Evolutionary conservation across 2,888 invertebrate genomes (phyloP).

Genomic region (Amitus sp.): DNA sequence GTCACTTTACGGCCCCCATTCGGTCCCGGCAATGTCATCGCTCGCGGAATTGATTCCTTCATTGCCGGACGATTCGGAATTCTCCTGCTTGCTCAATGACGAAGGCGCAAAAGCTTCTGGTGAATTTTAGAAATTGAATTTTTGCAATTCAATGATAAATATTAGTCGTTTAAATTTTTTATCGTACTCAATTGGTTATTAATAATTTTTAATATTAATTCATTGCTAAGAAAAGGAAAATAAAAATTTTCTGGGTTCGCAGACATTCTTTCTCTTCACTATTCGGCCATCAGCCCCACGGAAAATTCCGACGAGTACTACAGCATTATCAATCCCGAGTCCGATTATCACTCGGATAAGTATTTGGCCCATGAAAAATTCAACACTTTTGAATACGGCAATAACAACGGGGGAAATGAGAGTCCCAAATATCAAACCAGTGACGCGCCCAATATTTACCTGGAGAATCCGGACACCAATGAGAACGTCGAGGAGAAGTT

Average conservation of each 20-base stretch:
- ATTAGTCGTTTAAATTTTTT: no score
- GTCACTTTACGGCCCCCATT: slow-evolving; percentile 47
- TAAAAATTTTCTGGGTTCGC: slow-evolving; percentile 39
- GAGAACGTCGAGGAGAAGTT: slow-evolving; percentile 55
- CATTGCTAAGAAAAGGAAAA: background rate
- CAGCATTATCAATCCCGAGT: slow-evolving; percentile 54
- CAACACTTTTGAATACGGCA: slow-evolving; percentile 41
- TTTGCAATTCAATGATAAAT: no score
- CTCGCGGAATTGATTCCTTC: slow-evolving; percentile 57
- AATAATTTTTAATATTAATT: no score
- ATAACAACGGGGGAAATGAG: slow-evolving; percentile 52
- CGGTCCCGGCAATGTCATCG: slow-evolving; percentile 43
- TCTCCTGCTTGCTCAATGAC: slow-evolving; percentile 68
- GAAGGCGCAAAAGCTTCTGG: slow-evolving; percentile 66
- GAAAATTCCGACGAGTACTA: slow-evolving; percentile 56
- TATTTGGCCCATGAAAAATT: slow-evolving; percentile 52
- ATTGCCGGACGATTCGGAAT: slow-evolving; percentile 62
- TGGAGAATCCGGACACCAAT: slow-evolving; percentile 51
- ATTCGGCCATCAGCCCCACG: slow-evolving; percentile 54
- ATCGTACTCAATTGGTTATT: no score
- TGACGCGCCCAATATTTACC: slow-evolving; percentile 45
- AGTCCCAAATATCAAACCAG: slow-evolving; percentile 49
- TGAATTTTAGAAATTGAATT: slow-evolving; percentile 27
- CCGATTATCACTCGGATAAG: slow-evolving; percentile 49
- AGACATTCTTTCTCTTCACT: slow-evolving; percentile 60